Evolutionary conservation across 1,140 invertebrate genomes (phyloP).

Genomic region (Polyergus mexicanus): DNA sequence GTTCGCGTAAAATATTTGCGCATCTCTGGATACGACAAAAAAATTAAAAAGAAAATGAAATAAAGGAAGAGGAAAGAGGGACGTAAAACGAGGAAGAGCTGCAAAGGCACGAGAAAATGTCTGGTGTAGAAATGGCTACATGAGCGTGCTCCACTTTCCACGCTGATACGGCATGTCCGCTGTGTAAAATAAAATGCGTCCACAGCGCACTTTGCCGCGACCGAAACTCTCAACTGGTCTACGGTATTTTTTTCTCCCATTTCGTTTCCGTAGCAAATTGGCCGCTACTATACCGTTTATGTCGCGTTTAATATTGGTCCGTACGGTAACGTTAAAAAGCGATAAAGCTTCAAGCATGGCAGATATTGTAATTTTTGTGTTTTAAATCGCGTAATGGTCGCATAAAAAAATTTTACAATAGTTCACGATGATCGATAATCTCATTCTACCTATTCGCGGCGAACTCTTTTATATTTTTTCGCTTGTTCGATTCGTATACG

Average conservation of each 20-base stretch:
- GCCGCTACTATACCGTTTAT: constrained; percentile 68
- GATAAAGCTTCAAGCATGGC: constrained; percentile 66
- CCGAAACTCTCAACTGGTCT: constrained; percentile 58
- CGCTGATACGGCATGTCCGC: constrained; percentile 72
- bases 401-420: constrained; percentile 16
- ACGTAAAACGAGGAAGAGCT: constrained; percentile 16
- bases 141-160: constrained; percentile 67
- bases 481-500: constrained; percentile 17
- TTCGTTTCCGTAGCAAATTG: constrained; percentile 65
- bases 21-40: constrained; percentile 56
- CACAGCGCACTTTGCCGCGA: constrained; percentile 46
- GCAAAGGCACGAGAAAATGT: constrained; percentile 64
- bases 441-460: neutral
- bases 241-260: constrained; percentile 58
- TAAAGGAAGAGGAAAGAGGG: neutral
- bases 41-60: neutral
- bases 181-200: constrained; percentile 70
- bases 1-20: constrained; percentile 66
- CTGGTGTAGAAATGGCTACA: constrained; percentile 53
- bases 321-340: constrained; percentile 65
- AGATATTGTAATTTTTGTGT: constrained; percentile 61
- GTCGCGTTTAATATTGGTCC: constrained; percentile 74
- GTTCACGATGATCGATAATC: constrained; percentile 41
- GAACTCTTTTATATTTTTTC: neutral
- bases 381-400: neutral